These are phyloP conservation scores for Psettodes erumei DNA, from an alignment of 2,113 vertebrate species.

Conservation along the genomic window DNA sequence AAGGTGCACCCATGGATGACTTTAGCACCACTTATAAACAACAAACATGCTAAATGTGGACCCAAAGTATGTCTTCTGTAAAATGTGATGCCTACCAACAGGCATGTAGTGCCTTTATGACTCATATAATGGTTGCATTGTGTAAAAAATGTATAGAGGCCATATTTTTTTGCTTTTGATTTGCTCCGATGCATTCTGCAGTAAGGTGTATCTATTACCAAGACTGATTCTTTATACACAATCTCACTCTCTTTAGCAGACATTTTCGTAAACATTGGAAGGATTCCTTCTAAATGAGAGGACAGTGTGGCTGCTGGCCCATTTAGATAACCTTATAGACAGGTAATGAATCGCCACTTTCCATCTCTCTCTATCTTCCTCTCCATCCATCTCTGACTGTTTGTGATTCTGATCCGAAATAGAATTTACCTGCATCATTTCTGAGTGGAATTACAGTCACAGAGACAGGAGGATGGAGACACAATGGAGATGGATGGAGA, in stretches of 20 bases:
- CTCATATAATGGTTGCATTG: background rate
- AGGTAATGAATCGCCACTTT: constrained; percentile 65
- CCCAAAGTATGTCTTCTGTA: constrained; percentile 5
- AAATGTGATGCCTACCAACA: background rate
- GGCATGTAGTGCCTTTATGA: background rate
- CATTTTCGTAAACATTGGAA: constrained; percentile 28
- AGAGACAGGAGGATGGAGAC: constrained; percentile 30
- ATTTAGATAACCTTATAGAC: constrained; percentile 66
- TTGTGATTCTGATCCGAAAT: constrained; percentile 64
- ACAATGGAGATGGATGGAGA: constrained; percentile 49
- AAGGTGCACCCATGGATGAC: background rate
- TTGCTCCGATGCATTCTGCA: background rate
- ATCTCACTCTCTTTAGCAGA: background rate
- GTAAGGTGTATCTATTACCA: background rate
- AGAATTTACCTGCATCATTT: constrained; percentile 65
- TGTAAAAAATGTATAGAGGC: background rate
- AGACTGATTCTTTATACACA: background rate
- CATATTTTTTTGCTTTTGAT: background rate
- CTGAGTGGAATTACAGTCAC: constrained; percentile 48
- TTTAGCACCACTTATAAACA: background rate
- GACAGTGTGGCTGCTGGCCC: constrained; percentile 50
- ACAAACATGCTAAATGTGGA: background rate
- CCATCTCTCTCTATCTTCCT: constrained; percentile 42
- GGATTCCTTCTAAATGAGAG: constrained; percentile 40
- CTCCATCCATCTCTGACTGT: constrained; percentile 59